These are phyloP conservation scores for Falco naumanni DNA, from an alignment of 2,797 vertebrate species.

Conservation along the genomic window DNA sequence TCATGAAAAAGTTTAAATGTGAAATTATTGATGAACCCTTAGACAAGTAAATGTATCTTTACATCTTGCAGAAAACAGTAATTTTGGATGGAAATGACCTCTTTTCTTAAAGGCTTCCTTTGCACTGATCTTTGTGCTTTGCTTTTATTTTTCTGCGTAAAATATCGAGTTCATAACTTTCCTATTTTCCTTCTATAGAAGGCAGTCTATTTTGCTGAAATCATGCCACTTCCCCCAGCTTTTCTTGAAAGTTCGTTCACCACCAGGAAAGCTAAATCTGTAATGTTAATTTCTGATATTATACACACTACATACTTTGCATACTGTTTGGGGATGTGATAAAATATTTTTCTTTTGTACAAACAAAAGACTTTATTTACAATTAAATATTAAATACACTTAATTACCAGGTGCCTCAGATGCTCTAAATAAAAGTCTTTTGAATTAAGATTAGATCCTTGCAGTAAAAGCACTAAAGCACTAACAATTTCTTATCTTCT, in stretches of 20 bases:
- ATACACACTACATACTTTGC: background rate
- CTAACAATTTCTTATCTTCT: background rate
- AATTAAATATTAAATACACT: background rate
- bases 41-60: background rate
- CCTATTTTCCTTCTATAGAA: background rate
- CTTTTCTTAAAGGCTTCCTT: background rate
- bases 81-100: no score
- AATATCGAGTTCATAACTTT: background rate
- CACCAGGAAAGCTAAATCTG: background rate
- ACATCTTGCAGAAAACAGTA: background rate
- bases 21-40: background rate
- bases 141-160: background rate
- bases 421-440: background rate
- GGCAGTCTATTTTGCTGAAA: background rate
- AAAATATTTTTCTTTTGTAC: background rate
- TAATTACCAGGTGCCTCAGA: background rate
- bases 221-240: background rate
- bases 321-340: background rate
- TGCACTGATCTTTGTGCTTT: background rate
- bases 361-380: background rate
- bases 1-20: background rate
- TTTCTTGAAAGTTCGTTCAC: background rate
- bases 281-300: background rate
- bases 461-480: background rate
- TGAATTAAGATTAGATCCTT: background rate